Evolutionary conservation across 1,140 invertebrate species (phyloP), one percentile per base, ranked within the genome.

Genomic region (Drosophila saltans): DNA sequence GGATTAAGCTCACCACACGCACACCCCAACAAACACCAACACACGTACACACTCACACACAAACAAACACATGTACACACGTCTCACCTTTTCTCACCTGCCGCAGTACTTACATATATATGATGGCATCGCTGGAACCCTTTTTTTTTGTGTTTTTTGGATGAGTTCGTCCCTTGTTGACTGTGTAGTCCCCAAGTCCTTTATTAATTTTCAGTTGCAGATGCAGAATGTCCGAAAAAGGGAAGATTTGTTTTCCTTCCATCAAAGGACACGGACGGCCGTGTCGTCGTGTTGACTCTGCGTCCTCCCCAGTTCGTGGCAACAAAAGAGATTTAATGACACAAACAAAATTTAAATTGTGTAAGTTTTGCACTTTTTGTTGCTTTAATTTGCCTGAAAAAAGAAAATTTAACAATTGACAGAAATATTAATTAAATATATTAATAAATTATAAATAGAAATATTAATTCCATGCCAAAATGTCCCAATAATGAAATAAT

Each of bases 171-270:
- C 45, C 45, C 45, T 52, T 52, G 45, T 52, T 52, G 45, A 26
- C 45, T 52, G 45, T 52, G 21, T 52, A 52, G 7, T 52, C 45
- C 45, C 45, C 45, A 52, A 52, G 45, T 26, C 45, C 45, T 52
- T 52, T 52, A 52, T 52, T 52, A 52, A 52, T 52, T 52, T 52
- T 52, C 45, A 26, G 45, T 52, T 52, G 45, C 45, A 48, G 45
- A 48, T 48, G 45, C 45, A 52, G 45, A 52, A 52, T 52, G 45
- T 52, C 45, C 45, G 45, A 52, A 52, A 52, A 52, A 48, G 21
- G 45, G n/a, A 52, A 6, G 21, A 26, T 26, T 52, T 26, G 24
- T 24, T 52, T 52, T 8, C 45, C 45, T 52, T 52, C 45, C 45
- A 52, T 52, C 45, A 52, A 52, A 52, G 45, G 45, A 24, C 45